These are phyloP conservation scores for Coranthus polyacanthus DNA, from an alignment of 2,797 vertebrate genomes.

Conservation along the genomic window DNA sequence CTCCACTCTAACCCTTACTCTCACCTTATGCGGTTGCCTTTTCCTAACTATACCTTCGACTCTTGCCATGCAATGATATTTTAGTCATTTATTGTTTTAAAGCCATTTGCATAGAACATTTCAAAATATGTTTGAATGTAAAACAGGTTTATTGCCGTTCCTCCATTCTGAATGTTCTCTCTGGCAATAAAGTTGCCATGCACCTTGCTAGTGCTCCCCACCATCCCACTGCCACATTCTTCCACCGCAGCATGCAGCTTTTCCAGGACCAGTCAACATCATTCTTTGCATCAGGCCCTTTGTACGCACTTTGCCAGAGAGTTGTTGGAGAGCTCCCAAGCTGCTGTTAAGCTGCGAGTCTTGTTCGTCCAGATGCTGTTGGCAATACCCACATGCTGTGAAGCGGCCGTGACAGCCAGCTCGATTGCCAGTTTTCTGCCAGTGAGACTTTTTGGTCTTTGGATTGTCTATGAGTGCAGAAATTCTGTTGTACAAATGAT, in stretches of 20 bases:
- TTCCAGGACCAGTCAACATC: slow-evolving; percentile 57
- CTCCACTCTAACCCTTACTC: background rate
- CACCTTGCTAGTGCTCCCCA: slow-evolving; percentile 62
- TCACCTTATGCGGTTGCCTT: slow-evolving; percentile 1
- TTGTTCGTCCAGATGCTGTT: slow-evolving; percentile 71
- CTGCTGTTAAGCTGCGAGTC: slow-evolving; percentile 61
- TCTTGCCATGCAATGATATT: background rate
- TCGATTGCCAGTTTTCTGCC: slow-evolving; percentile 66
- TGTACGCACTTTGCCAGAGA: slow-evolving; percentile 44
- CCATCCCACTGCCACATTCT: slow-evolving; percentile 30
- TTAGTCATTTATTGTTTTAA: background rate
- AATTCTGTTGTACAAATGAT: slow-evolving; percentile 37
- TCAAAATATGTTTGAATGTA: slow-evolving; percentile 4
- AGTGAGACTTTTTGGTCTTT: slow-evolving; percentile 57
- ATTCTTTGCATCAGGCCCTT: slow-evolving; percentile 44
- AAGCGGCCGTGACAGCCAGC: slow-evolving; percentile 63
- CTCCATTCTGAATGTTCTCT: slow-evolving; percentile 5
- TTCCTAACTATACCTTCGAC: background rate
- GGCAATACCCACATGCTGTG: slow-evolving; percentile 53
- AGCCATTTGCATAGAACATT: background rate
- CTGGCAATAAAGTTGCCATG: slow-evolving; percentile 37
- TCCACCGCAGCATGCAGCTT: slow-evolving; percentile 43
- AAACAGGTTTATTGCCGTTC: slow-evolving; percentile 17
- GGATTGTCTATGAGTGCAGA: slow-evolving; percentile 45
- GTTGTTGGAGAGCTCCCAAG: slow-evolving; percentile 63